Conservation (phyloP, 2,113 vertebrate species). For the Muscicapa adusta region DNA sequence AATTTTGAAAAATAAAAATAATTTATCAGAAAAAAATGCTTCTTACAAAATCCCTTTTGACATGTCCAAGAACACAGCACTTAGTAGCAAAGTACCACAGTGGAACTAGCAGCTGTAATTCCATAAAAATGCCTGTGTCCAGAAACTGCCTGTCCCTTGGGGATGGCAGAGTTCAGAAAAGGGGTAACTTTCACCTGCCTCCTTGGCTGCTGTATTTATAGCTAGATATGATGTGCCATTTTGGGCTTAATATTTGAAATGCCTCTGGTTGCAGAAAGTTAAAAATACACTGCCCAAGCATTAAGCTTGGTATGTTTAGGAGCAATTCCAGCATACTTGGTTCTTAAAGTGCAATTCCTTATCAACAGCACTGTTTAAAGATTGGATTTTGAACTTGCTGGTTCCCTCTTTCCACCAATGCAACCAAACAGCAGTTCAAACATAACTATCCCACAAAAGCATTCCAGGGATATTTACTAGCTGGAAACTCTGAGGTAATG, state of each 20-base stretch:
- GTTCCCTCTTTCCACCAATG: not conserved
- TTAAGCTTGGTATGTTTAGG: accelerated
- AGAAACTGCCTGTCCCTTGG: accelerated
- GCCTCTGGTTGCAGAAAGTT: not conserved
- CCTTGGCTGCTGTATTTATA: not conserved
- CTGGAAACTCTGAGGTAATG: not conserved
- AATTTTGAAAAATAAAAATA: slow-evolving; percentile 46
- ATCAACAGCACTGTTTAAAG: not conserved
- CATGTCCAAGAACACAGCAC: not conserved
- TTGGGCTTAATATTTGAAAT: not conserved
- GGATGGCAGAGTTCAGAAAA: not conserved
- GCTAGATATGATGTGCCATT: not conserved
- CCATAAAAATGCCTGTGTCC: accelerated
- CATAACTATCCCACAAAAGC: not conserved
- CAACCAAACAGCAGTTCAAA: not conserved
- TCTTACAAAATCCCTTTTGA: not conserved
- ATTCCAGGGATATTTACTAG: not conserved
- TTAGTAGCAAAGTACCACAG: not conserved
- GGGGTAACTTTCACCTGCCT: not conserved
- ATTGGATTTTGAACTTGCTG: not conserved
- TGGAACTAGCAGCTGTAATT: not conserved
- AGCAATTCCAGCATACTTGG: too few relatives aligned
- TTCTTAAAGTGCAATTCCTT: not conserved
- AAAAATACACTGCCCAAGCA: not conserved
- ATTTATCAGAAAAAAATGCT: slow-evolving; percentile 28